Evolutionary conservation across 1,140 invertebrate genomes (phyloP).

Genomic region (Polypedilum vanderplanki): DNA sequence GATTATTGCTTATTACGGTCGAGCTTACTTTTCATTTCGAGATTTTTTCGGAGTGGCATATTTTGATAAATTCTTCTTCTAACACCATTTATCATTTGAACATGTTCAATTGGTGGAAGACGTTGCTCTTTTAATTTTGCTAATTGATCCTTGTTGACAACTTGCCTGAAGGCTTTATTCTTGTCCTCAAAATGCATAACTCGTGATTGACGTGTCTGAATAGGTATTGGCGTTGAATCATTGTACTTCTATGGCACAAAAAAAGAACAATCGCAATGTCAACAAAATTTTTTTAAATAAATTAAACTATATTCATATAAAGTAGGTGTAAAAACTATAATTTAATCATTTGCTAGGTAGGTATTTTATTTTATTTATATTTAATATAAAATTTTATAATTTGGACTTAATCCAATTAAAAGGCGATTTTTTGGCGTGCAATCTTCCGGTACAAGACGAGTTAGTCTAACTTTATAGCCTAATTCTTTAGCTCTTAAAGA

Average conservation of each 20-base stretch:
- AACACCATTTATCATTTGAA: not conserved
- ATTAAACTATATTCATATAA: not conserved
- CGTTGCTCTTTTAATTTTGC: not conserved
- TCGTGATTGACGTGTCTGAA: not conserved
- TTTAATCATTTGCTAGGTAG: too few species aligned
- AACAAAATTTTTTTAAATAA: not conserved
- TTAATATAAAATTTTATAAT: not conserved
- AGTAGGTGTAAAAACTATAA: not conserved
- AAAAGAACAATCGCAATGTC: not conserved
- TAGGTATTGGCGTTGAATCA: not conserved
- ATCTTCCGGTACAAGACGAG: constrained; percentile 64
- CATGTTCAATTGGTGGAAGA: not conserved
- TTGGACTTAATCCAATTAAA: constrained; percentile 61
- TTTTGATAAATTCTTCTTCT: not conserved
- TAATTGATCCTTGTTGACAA: not conserved
- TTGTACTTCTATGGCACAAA: not conserved
- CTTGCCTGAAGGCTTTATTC: not conserved
- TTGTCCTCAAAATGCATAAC: constrained; percentile 9
- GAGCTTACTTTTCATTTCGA: not conserved
- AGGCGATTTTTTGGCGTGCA: constrained; percentile 94
- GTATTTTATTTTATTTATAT: not conserved
- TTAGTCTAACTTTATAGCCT: constrained; percentile 68
- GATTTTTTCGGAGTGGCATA: not conserved
- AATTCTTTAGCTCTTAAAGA: constrained; percentile 61
- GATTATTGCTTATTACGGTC: not conserved